phyloP scores from a whole-genome alignment of 2,797 vertebrate species.

The Limnodromus scolopaceus region DNA sequence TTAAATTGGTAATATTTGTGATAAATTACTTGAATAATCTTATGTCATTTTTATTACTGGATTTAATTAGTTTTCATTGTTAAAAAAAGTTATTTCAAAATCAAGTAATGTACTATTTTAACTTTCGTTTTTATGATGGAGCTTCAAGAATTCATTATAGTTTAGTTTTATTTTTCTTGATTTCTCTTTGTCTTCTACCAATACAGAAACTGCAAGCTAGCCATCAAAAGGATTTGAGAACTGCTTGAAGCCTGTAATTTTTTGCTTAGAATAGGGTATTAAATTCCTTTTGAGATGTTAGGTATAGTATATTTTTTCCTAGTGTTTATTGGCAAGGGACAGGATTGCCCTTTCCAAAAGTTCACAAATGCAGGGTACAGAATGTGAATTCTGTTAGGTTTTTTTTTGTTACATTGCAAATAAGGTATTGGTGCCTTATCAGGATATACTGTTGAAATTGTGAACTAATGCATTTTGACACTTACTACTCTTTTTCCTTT shows the following conservation, averaged over 20 bases:
- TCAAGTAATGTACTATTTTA: neutral
- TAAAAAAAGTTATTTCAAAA: neutral
- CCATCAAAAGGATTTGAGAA: neutral
- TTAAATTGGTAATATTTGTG: neutral
- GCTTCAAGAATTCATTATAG: neutral
- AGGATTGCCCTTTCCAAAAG: neutral
- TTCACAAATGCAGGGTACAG: neutral
- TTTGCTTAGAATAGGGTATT: neutral
- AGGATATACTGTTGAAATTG: neutral
- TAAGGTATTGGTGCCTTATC: neutral
- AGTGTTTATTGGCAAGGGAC: accelerated
- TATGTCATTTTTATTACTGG: neutral
- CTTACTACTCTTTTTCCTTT: neutral
- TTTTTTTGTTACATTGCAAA: neutral
- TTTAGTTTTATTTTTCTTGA: neutral
- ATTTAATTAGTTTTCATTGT: neutral
- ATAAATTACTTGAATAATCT: neutral
- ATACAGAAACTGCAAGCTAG: neutral
- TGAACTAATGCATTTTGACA: neutral
- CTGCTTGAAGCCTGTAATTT: neutral
- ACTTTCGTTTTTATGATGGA: neutral
- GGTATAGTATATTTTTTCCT: neutral
- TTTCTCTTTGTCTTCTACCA: neutral
- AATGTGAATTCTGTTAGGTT: neutral
- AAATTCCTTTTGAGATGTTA: neutral